Base-by-base conservation (phyloP, 64 coral and sea anemone species). In the Montipora sp. region DNA sequence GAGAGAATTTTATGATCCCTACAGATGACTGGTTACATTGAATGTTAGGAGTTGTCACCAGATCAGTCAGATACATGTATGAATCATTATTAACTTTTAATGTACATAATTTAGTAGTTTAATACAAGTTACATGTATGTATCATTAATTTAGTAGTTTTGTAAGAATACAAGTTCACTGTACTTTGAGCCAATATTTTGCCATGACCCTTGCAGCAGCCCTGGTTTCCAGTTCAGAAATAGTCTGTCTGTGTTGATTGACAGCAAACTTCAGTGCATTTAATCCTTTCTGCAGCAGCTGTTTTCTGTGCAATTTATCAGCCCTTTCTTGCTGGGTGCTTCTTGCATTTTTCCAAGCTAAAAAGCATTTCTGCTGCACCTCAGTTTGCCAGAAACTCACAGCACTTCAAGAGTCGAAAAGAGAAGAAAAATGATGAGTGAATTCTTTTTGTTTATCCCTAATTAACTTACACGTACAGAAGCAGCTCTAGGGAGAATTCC, bases 101-200 rank as follows among this genome's bases (percentile, higher is more conserved):
- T 36, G 36, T 36, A 36, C 36, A 36, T 36, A 36, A 2, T 36
- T 27, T 27, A 27, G 27, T 24, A 24, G 1, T 24, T 24, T 24
- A 24, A 24, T 24, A 24, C 24, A 24, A 24, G 1, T 24, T 36
- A 36, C 27, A 36, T 36, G 27, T 36, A 36, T 36, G 27, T 1
- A 36, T 36, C 27, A 36, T 36, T 36, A 36, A 27, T 27, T 27
- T 27, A 27, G 27, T 36, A 36, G 27, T 36, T 36, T 36, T 36
- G 27, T 36, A 36, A 36, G 27, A 36, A 36, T 36, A 36, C 27
- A 36, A 36, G 27, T 36, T 36, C 27, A 36, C 27, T 36, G 27
- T 70, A 98, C 96, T 91, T 93, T 93, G 5, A 95, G 86, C 94
- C 96, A 98, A 87, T 90, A 98, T 23, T 95, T 98, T 19, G 94